Evolutionary conservation across 2,797 vertebrate genomes (phyloP), one percentile per base, ranked within the genome.

Genomic region (Sitta carolinensis): DNA sequence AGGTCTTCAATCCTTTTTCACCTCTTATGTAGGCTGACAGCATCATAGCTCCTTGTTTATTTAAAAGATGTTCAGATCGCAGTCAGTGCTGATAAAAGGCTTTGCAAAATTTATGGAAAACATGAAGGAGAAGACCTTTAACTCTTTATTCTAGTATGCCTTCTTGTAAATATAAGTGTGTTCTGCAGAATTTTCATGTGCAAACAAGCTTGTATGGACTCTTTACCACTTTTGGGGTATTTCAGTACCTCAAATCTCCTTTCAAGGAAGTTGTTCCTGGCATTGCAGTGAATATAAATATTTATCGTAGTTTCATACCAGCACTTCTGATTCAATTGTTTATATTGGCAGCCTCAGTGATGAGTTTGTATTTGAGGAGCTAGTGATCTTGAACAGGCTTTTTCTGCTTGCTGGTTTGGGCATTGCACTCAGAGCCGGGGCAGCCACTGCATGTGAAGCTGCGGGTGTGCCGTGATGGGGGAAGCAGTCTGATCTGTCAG

Each of bases 271-370:
- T 63, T 79, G 51, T 79, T 76, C 47, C 36, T 67, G 26, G 32
- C 88, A 61, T 26, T 74, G 30, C 7, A 17, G 57, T 14, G 78
- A 70, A 74, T 69, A 29, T 79, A 88, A 94, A 80, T 67, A 59
- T 93, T 84, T 95, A 63, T 63, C 1, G 7, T 42, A 8, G 27
- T 80, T 84, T 88, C 75, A 66, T 76, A 84, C 43, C 54, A 82
- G 26, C 16, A n/a, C 29, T 94, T 85, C 64, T 89, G 45, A 89
- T 93, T 85, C 52, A 80, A 36, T 61, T 64, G 55, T 90, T 93
- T 95, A 59, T 67, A 10, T 29, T 85, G 79, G 90, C 57, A 93
- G 14, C 43, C 55, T 82, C 43, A 62, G 34, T 68, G 50, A 40
- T 54, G 47, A 51, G 40, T 68, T 76, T 55, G 80, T 80, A 23